Base-by-base conservation (phyloP, 2,113 vertebrate genomes). In the Urocolius indicus region DNA sequence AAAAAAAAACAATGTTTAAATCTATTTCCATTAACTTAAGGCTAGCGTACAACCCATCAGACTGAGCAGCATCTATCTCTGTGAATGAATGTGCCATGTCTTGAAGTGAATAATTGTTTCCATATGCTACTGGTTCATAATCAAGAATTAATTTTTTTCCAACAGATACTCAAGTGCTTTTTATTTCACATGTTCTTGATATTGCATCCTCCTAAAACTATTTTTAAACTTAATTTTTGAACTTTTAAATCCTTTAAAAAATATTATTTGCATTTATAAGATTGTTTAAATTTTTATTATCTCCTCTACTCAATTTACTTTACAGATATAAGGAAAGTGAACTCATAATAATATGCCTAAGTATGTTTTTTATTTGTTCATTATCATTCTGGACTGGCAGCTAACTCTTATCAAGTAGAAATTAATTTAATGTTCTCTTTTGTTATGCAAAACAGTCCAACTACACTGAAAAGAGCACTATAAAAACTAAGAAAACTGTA, bases 191-290 rank as follows among this genome's bases (percentile, higher is more conserved):
- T 38, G 13, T 80, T 82, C 32, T 79, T 73, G 36, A 87, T 87
- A 65, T 41, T 84, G 13, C 17, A 74, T 79, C 66, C n/a, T 75
- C 27, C n/a, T 15, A 75, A 6, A 69, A 7, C 12, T 89, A 22
- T 19, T 82, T 81, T 68, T 67, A 87, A 94, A 92, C 19, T 46
- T 61, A 67, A 16, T 43, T 94, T 90, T 86, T 52, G 90, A 87
- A 61, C 14, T 27, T 76, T 89, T 91, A 2, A 2, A 38, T 87
- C 19, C 17, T 54, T 83, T 77, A 22, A 17, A 85, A 91, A 94
- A 77, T 45, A 9, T 22, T 68, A 76, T 93, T 82, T 73, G 30
- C 29, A 4, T 80, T 85, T 58, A 66, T 36, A 85, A 73, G 34
- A 23, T 34, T 83, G 43, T 66, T 87, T 69, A 83, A 65, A 58